Base-by-base conservation (phyloP, 2,888 invertebrate genomes). In the Steinernema hermaphroditum region DNA sequence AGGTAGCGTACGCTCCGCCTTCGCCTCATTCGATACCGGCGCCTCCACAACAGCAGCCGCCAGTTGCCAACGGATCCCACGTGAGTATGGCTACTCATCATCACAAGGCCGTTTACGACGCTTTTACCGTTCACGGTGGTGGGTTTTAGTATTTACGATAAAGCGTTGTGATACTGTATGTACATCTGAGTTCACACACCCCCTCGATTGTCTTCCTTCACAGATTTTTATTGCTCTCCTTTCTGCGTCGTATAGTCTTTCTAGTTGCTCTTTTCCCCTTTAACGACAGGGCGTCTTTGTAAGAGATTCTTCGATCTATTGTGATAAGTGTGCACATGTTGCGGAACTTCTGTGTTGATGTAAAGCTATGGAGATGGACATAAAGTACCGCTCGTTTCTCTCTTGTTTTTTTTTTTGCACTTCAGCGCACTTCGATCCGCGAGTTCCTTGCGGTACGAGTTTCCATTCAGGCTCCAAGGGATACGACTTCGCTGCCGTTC, bases 51-150 rank as follows among this genome's bases (percentile, higher is more conserved):
- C 54, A 62, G 62, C 62, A 32, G 62, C 62, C 62, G 62, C 32
- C 62, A 62, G 62, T 32, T 62, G 32, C 62, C 62, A 62, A 62
- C 62, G 62, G 62, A 16, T 24, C 29, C 29, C 29, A 62, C 62
- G 62, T 62, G 62, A 62, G 29, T 62, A 62, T 62, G 62, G 62
- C 62, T 62, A 62, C 62, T 62, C 62, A 62, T 62, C 62, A 62
- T 16, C 62, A 62, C n/a, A 62, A 62, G 62, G 62, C 62, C 32
- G 62, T 62, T 4, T 62, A 62, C 62, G 62, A 62, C 62, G 62
- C 62, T 32, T 62, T 62, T 34, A 62, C 62, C 16, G 62, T 62
- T 62, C 62, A 29, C 27, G 62, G 62, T 62, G 62, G 62, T 62
- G 62, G 62, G 62, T 62, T 62, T 62, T 62, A 62, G 62, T 62